Evolutionary conservation across 2,797 vertebrate species (phyloP), one percentile per base, ranked within the genome.

Genomic region (Diceros bicornis): DNA sequence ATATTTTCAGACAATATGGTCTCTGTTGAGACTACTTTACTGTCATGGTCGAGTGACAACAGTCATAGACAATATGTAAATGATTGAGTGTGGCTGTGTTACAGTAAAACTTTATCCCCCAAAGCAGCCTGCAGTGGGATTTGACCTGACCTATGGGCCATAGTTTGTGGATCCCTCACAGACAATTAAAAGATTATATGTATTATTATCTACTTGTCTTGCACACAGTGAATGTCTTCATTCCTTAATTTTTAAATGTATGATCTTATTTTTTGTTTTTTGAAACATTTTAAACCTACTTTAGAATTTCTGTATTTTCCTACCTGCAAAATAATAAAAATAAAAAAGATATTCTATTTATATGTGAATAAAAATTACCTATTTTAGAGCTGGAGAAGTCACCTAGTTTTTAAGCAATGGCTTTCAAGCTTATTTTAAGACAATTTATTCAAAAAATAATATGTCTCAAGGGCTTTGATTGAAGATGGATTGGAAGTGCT

Each of bases 211-310:
- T 69, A 59, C 4, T 55, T 92, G 7, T 5, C 21, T 52, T 86
- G 6, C 4, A 16, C 7, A n/a, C 12, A 59, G 47, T 86, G 17
- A 61, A 86, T 77, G 81, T 77, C 4, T 77, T 89, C 41, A 71
- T 68, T 55, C n/a, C 34, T 83, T 68, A 37, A 83, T 95, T 83
- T 88, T 74, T 20, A 95, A 91, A 50, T 34, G 66, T 25, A 81
- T 68, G 3, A 59, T 44, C 7, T 87, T 78, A 59, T 6, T 61
- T 85, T 94, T 81, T 32, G 52, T 81, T 66, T 66, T 13, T 61
- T 68, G 18, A 69, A 78, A 74, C 57, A 81, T 61, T 88, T 95
- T 50, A 84, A 59, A 59, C 34, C 37, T 82, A 62, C 7, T 25
- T 92, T 93, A 75, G 77, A 34, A 93, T 52, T 92, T 72, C 29